Percentiles rank a stretch among this genome's conserved stretches.
phyloP scores from a whole-genome alignment of 2,113 vertebrate genomes.

The Lathamus discolor region DNA sequence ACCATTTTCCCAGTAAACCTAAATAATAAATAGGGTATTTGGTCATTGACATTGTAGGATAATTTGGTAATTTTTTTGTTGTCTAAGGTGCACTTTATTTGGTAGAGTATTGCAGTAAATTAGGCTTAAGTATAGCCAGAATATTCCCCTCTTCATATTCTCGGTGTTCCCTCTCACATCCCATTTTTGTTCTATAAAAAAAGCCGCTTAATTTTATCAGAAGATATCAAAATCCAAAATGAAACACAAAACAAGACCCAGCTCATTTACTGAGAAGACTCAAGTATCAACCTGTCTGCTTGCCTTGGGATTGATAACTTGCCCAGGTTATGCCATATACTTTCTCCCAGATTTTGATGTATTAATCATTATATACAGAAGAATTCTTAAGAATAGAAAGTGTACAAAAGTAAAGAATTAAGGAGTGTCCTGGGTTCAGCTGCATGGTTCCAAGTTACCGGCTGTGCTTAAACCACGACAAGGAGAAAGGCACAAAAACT shows the following conservation, averaged over 20 bases:
- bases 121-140: background rate
- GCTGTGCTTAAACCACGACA: background rate
- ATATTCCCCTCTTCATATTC: background rate
- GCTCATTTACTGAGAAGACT: background rate
- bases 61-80: background rate
- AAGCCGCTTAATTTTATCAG: background rate
- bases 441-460: background rate
- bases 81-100: background rate
- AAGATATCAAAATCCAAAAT: background rate
- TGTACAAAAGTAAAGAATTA: background rate
- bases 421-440: background rate
- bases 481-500: background rate
- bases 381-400: background rate
- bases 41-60: background rate
- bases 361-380: background rate
- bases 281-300: background rate
- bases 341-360: background rate
- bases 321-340: background rate
- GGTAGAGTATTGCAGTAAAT: background rate
- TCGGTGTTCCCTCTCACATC: background rate
- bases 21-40: background rate
- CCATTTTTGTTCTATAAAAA: background rate
- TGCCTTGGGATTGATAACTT: background rate
- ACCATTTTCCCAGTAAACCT: slow-evolving; percentile 98
- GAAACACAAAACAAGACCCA: background rate